Percentiles rank a stretch among this genome's conserved stretches.
These are phyloP conservation scores for Nicator chloris DNA, from an alignment of 2,113 vertebrate genomes.

Conservation along the genomic window DNA sequence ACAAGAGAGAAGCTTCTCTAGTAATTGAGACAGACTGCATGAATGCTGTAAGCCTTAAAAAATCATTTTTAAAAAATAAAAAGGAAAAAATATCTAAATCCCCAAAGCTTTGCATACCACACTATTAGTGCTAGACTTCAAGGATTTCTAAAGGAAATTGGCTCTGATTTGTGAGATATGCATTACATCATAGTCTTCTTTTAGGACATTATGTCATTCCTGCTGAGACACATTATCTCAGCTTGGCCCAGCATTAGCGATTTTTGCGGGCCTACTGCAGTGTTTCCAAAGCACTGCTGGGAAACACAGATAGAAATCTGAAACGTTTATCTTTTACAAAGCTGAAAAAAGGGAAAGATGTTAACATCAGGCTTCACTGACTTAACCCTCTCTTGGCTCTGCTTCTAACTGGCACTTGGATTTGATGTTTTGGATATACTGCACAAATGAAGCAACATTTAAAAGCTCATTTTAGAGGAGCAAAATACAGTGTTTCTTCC, in stretches of 20 bases:
- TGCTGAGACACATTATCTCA: slow-evolving; percentile 80
- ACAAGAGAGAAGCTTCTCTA: background rate
- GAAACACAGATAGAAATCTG: slow-evolving; percentile 80
- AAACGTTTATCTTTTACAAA: slow-evolving; percentile 78
- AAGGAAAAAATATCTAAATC: slow-evolving; percentile 6
- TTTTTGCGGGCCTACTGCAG: slow-evolving; percentile 79
- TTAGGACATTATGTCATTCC: slow-evolving; percentile 86
- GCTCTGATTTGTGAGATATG: slow-evolving; percentile 74
- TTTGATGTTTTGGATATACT: background rate
- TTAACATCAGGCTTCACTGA: slow-evolving; percentile 59
- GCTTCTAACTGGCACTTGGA: background rate
- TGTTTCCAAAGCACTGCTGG: slow-evolving; percentile 77
- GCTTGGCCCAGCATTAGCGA: slow-evolving; percentile 77
- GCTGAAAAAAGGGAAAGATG: slow-evolving; percentile 64
- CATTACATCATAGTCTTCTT: slow-evolving; percentile 86
- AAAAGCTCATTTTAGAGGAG: background rate
- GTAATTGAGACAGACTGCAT: background rate
- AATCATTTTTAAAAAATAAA: slow-evolving; percentile 40
- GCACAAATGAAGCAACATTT: background rate
- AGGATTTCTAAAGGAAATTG: slow-evolving; percentile 72
- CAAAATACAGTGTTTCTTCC: background rate
- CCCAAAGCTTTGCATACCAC: slow-evolving; percentile 39
- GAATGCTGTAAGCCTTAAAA: slow-evolving; percentile 34
- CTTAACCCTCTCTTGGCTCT: slow-evolving; percentile 66
- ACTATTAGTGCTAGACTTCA: slow-evolving; percentile 69